Evolutionary conservation across 2,113 vertebrate genomes (phyloP).

Genomic region (Sula dactylatra): DNA sequence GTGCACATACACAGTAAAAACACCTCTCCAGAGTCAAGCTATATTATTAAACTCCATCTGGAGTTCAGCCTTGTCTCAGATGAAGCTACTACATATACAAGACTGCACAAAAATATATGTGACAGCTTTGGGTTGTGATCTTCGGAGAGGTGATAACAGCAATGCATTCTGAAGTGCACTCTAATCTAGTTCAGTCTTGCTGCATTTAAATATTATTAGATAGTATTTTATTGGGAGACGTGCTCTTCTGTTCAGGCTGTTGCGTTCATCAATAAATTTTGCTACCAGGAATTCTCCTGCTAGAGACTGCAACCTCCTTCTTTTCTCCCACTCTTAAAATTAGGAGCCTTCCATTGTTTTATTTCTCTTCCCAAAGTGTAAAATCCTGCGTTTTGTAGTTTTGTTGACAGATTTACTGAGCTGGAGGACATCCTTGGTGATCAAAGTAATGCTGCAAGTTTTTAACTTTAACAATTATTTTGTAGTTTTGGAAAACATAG

Average conservation of each 20-base stretch:
- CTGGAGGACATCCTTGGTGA: not conserved
- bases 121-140: not conserved
- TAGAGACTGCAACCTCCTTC: not conserved
- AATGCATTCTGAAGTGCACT: not conserved
- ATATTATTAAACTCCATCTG: not conserved
- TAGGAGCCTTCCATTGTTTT: not conserved
- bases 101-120: not conserved
- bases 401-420: not conserved
- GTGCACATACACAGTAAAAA: not conserved
- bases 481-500: not conserved
- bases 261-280: not conserved
- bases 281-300: not conserved
- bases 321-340: not conserved
- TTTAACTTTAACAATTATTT: not conserved
- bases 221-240: not conserved
- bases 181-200: not conserved
- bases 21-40: not conserved
- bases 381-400: not conserved
- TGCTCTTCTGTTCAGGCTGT: not conserved
- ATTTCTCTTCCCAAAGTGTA: not conserved
- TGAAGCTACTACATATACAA: not conserved
- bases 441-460: not conserved
- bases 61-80: not conserved
- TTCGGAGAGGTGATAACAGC: not conserved
- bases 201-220: not conserved